Evolutionary conservation across 2,113 vertebrate species (phyloP).

Genomic region (Gadus macrocephalus): DNA sequence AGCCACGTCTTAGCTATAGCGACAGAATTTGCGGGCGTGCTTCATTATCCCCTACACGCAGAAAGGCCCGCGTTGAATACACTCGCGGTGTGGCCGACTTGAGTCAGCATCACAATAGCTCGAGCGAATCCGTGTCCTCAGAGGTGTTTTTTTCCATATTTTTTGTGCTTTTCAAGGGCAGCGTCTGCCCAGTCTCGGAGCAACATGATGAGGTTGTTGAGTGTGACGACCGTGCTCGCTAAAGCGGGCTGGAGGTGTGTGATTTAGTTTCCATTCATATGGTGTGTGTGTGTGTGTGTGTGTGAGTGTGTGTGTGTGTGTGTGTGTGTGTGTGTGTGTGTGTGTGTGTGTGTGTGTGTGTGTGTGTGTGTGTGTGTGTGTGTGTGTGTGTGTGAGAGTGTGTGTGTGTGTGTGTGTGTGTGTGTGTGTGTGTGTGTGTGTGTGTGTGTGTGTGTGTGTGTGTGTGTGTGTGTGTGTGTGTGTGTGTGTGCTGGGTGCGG

Average conservation of each 20-base stretch:
- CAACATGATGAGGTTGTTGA: conserved; percentile 60
- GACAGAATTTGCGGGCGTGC: neutral
- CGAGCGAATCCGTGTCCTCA: conserved; percentile 55
- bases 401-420: too few relatives aligned
- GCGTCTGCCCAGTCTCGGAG: conserved; percentile 39
- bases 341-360: too few relatives aligned
- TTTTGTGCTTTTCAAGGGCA: conserved; percentile 61
- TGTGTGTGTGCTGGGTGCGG: too few relatives aligned
- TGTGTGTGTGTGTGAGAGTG: too few relatives aligned
- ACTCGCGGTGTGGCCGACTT: neutral
- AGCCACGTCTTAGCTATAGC: too few relatives aligned
- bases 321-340: too few relatives aligned
- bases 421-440: too few relatives aligned
- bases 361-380: too few relatives aligned
- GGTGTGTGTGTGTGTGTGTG: too few relatives aligned
- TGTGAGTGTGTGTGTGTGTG: too few relatives aligned
- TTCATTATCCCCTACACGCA: conserved; percentile 21
- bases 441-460: too few relatives aligned
- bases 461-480: too few relatives aligned
- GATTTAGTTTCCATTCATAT: conserved; percentile 42
- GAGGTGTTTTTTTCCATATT: conserved; percentile 21
- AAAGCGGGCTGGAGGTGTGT: conserved; percentile 45
- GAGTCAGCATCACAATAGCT: conserved; percentile 31
- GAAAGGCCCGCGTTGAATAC: conserved; percentile 25
- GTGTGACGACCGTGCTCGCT: conserved; percentile 56